Conservation (phyloP, 1,140 invertebrate genomes). For the Panagrolaimus sp. region DNA sequence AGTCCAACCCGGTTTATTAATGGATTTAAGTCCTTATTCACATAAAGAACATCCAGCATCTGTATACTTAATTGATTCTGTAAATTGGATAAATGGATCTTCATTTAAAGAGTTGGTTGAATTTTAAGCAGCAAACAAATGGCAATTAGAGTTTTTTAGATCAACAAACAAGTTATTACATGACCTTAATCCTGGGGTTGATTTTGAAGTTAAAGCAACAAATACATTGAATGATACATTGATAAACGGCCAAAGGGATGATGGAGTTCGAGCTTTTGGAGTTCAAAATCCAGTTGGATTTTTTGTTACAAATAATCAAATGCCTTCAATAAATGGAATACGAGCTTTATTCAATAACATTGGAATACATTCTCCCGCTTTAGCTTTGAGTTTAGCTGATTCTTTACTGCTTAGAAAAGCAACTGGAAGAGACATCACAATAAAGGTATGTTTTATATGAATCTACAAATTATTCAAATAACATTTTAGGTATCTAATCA, state of each 20-base stretch:
- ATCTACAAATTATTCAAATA: no score
- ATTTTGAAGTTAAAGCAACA: background rate
- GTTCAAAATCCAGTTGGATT: slow-evolving; percentile 25
- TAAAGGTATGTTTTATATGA: background rate
- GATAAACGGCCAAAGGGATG: background rate
- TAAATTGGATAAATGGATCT: no score
- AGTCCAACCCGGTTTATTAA: slow-evolving; percentile 13
- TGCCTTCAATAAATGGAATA: slow-evolving; percentile 9
- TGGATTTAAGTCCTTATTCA: background rate
- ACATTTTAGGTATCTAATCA: slow-evolving; percentile 7
- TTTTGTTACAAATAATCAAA: background rate
- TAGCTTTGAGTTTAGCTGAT: slow-evolving; percentile 17
- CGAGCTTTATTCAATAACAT: slow-evolving; percentile 20
- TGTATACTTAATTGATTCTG: background rate
- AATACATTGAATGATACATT: background rate
- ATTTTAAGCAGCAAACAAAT: no score
- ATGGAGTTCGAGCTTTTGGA: slow-evolving; percentile 16
- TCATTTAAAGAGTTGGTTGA: no score
- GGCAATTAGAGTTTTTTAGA: no score
- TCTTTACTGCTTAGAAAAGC: slow-evolving; percentile 7
- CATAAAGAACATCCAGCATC: slow-evolving; percentile 6
- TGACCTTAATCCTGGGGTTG: no score
- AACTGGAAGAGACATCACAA: no score
- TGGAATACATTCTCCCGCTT: slow-evolving; percentile 16
- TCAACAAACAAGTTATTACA: background rate